Conservation (phyloP, 2,797 vertebrate genomes). For the Typhlichthys eigenmanni region DNA sequence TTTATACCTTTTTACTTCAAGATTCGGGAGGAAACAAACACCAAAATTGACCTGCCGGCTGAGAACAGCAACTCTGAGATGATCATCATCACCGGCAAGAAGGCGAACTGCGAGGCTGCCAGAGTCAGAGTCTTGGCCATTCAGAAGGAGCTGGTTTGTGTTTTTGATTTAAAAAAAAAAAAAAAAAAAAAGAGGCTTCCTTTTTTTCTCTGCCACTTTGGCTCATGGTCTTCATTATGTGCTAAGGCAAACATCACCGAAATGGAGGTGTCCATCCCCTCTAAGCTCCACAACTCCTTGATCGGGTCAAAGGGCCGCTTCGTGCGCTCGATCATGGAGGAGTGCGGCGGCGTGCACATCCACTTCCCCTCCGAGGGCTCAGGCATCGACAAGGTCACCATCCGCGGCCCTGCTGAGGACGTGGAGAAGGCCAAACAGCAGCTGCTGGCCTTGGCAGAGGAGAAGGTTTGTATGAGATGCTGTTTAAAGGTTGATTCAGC, state of each 20-base stretch:
- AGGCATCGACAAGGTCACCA: constrained; percentile 94
- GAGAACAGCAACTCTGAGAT: constrained; percentile 99
- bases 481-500: too few relatives aligned
- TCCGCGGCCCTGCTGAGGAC: constrained; percentile 91
- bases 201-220: not conserved
- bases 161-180: too few relatives aligned
- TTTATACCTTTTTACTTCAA: constrained; percentile 41
- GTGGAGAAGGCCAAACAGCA: constrained; percentile 97
- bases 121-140: constrained; percentile 91
- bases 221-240: constrained; percentile 3
- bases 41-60: constrained; percentile 98
- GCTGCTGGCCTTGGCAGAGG: constrained; percentile 94
- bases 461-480: constrained; percentile 83
- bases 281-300: constrained; percentile 95
- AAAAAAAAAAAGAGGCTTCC: not conserved
- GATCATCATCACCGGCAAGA: constrained; percentile 97
- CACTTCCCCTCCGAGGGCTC: constrained; percentile 97
- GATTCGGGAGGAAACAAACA: constrained; percentile 98
- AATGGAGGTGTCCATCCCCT: constrained; percentile 94
- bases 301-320: constrained; percentile 97
- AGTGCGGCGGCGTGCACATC: constrained; percentile 97
- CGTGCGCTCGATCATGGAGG: constrained; percentile 98
- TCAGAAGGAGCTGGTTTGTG: constrained; percentile 89
- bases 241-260: constrained; percentile 94
- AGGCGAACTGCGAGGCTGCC: constrained; percentile 92